Base-by-base conservation (phyloP, 2,113 vertebrate genomes). In the Platysteira castanea region DNA sequence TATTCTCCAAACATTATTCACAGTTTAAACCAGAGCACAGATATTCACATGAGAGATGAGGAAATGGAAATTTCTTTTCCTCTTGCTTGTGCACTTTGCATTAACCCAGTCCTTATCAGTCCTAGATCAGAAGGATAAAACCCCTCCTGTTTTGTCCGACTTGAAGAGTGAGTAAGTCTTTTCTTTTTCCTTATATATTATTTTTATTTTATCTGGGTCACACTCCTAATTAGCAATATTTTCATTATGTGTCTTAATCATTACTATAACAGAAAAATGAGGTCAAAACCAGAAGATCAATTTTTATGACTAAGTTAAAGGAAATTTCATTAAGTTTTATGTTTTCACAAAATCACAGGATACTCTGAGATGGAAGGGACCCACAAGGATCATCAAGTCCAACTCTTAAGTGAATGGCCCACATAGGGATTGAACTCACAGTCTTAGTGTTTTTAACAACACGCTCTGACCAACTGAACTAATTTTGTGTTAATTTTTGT, bases 91-190 rank as follows among this genome's bases (percentile, higher is more conserved):
- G 9, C 23, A 70, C 28, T 93, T 96, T 53, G 23, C n/a, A 54
- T 67, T 69, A 78, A 50, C 12, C 15, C 24, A 75, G 24, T 57
- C 15, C 8, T 74, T 81, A 27, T 60, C 77, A n/a, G 52, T 35
- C n/a, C 50, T 56, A 44, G 20, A 74, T 61, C 28, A 50, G 31
- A 52, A 57, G 22, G 16, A 77, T 42, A 37, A 76, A 68, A 50
- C 47, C 3, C 2, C 0, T 5, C 5, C 17, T 15, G 1, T 64
- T 52, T 74, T 13, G 46, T 37, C 31, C 57, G 18, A 59, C 10
- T 41, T 41, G 18, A 87, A 46, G 9, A 68, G 21, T 46, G 33
- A 75, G 30, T 42, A 93, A 31, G 7, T 14, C 3, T 17, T 30
- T 56, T 56, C 15, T 61, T 67, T 63, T 67, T 47, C 11, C 5